phyloP scores from a whole-genome alignment of 1,140 invertebrate species.

The Chironomus tepperi region DNA sequence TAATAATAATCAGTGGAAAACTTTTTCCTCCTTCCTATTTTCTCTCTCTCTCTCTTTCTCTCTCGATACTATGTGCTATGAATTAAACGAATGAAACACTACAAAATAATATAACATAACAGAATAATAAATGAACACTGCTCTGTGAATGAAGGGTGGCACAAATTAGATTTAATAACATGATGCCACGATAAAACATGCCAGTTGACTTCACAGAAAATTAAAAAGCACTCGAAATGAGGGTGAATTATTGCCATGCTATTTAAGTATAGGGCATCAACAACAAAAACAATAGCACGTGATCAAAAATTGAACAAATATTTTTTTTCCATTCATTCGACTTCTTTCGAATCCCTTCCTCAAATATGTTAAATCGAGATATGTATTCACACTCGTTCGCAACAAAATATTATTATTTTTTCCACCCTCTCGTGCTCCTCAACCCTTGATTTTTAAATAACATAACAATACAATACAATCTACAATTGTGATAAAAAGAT shows the following conservation, averaged over 20 bases:
- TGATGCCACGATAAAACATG: not conserved
- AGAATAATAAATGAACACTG: not conserved
- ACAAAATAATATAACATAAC: not conserved
- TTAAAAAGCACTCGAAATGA: constrained; percentile 20
- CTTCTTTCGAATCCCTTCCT: too few relatives aligned
- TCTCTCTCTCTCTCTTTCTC: too few relatives aligned
- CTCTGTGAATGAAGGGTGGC: not conserved
- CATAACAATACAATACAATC: too few relatives aligned
- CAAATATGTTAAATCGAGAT: too few relatives aligned
- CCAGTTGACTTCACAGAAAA: constrained; percentile 19
- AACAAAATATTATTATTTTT: too few relatives aligned
- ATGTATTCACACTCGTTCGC: too few relatives aligned
- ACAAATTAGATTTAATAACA: constrained; percentile 24
- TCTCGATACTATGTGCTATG: not conserved
- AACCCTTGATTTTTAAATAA: too few relatives aligned
- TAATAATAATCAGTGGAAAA: not conserved
- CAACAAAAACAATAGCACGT: not conserved
- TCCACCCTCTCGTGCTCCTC: not conserved
- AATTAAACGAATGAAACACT: not conserved
- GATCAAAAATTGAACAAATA: not conserved
- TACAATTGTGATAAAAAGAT: not conserved
- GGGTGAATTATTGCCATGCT: constrained; percentile 11
- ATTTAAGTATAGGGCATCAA: not conserved
- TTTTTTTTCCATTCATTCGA: not conserved
- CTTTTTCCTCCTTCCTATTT: not conserved